phyloP scores from a whole-genome alignment of 2,888 invertebrate genomes.

The Phaonia tiefii region DNA sequence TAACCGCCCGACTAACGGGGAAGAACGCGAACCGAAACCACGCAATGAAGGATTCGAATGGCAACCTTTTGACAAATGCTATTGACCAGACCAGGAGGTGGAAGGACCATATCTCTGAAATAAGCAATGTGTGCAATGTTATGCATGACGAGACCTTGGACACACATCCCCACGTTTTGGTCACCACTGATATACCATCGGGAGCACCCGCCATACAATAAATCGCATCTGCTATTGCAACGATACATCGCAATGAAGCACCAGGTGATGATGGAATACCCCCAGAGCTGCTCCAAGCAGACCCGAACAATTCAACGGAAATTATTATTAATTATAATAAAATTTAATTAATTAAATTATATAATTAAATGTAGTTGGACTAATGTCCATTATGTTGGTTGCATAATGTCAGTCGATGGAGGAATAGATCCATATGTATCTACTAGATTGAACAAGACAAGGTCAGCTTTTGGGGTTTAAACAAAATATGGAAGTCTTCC shows the following conservation, averaged over 20 bases:
- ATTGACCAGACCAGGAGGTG: not conserved
- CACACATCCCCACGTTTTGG: not conserved
- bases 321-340: no score
- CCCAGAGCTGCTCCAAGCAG: not conserved
- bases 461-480: no score
- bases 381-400: no score
- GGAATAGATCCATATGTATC: no score
- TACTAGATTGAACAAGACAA: no score
- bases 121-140: not conserved
- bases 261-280: not conserved
- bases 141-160: not conserved
- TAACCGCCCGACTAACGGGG: not conserved
- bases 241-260: not conserved
- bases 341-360: no score
- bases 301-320: not conserved
- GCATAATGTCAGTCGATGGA: no score
- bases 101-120: not conserved
- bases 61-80: not conserved
- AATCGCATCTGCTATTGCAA: slow-evolving; percentile 3
- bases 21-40: not conserved
- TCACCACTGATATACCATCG: not conserved
- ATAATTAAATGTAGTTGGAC: no score
- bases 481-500: no score
- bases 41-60: slow-evolving; percentile 10
- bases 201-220: not conserved